Conservation (phyloP, 1,140 invertebrate species). For the Pomacea maculata region DNA sequence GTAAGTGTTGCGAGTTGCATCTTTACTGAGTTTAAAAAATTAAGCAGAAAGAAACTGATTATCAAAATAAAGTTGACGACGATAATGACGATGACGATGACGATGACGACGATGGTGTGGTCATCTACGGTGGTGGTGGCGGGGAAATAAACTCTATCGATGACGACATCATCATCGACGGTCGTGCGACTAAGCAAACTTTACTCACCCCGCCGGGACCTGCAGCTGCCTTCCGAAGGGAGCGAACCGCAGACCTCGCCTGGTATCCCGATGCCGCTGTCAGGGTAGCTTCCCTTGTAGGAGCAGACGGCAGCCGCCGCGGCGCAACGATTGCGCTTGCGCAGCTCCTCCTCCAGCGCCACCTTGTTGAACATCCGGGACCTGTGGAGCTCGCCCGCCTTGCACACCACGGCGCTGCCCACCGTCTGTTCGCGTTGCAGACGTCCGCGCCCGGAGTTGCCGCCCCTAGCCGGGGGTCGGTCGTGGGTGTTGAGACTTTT, state of each 20-base stretch:
- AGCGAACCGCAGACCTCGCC: slow-evolving; percentile 42
- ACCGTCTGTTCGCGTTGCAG: slow-evolving; percentile 6
- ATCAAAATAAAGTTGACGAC: neutral
- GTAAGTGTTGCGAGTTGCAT: too few species aligned
- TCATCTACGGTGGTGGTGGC: neutral
- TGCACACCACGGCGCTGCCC: slow-evolving; percentile 17
- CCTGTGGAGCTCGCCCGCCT: slow-evolving; percentile 8
- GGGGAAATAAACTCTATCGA: neutral
- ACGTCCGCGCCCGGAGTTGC: slow-evolving; percentile 17
- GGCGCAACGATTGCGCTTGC: slow-evolving; percentile 89
- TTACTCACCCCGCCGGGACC: slow-evolving; percentile 33
- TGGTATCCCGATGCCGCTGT: slow-evolving; percentile 59
- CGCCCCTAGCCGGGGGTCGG: slow-evolving; percentile 25
- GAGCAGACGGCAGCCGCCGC: slow-evolving; percentile 72
- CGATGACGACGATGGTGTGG: too few species aligned
- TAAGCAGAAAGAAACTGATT: too few species aligned
- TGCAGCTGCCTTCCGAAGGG: slow-evolving; percentile 26
- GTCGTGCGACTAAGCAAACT: neutral
- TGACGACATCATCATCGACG: slow-evolving; percentile 6
- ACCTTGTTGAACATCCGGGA: slow-evolving; percentile 38
- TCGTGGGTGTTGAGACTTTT: slow-evolving; percentile 42
- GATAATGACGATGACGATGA: neutral
- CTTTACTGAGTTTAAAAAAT: too few species aligned
- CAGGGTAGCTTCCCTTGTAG: slow-evolving; percentile 71
- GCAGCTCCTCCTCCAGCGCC: slow-evolving; percentile 90